Base-by-base conservation (phyloP, 2,888 invertebrate species). In the Amblyjoppa fuscipennis region DNA sequence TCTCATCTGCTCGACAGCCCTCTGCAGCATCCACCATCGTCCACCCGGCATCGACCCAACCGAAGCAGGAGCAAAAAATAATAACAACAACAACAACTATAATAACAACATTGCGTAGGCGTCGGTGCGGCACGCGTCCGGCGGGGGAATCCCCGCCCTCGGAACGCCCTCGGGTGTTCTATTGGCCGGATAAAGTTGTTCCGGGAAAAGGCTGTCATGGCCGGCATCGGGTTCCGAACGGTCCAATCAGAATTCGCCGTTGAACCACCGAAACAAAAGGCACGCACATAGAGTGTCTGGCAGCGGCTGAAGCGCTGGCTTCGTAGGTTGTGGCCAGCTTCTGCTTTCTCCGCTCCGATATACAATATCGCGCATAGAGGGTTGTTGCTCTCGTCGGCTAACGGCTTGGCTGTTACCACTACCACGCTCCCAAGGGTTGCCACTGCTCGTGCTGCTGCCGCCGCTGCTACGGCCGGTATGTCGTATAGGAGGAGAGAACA, bases 111-210 rank as follows among this genome's bases (percentile, higher is more conserved):
- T 84, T 83, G 83, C 64, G 78, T 68, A 70, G 81, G 84, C 76
- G 84, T 73, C 69, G 83, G 69, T 71, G 80, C 69, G 77, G 85
- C 88, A 85, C 81, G 90, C 89, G 88, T 89, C 49, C 53, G 77
- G 81, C 66, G 70, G 75, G 85, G 87, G 90, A 91, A 92, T 91
- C 90, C 87, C 92, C 93, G 93, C 93, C 88, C 93, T 90, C 90
- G 93, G 81, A 93, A 93, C 93, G 93, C 94, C 93, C 93, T 91
- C 92, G 91, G 90, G 89, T 88, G 88, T 89, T 92, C 93, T 93
- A 94, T 94, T 94, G 94, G 94, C 94, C 92, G 91, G 93, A 94
- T 94, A 93, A 90, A 89, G 88, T 89, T 88, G 90, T 88, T 88
- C 84, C 89, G 90, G 90, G 91, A 90, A 91, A 92, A 92, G 92